phyloP scores from a whole-genome alignment of 2,888 invertebrate species.

The Urechis unicinctus region DNA sequence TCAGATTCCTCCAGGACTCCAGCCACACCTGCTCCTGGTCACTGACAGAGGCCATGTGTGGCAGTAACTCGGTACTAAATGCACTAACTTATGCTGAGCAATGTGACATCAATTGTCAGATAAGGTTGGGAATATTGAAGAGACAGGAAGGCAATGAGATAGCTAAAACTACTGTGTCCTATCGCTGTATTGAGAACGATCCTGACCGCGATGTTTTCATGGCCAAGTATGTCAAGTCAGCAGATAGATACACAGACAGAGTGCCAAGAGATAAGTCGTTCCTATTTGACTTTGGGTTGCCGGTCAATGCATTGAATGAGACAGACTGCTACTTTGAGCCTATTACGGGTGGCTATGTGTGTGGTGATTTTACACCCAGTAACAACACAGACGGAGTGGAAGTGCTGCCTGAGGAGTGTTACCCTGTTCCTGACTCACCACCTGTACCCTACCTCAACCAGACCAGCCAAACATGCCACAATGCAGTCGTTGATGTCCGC shows the following conservation, averaged over 20 bases:
- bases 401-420: conserved; percentile 22
- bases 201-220: background rate
- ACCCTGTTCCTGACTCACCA: conserved; percentile 26
- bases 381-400: conserved; percentile 2
- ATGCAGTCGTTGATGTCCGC: conserved; percentile 36
- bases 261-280: conserved; percentile 5
- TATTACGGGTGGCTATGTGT: conserved; percentile 10
- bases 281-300: conserved; percentile 4
- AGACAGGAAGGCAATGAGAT: conserved; percentile 10
- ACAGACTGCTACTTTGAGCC: conserved; percentile 13
- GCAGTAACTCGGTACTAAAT: conserved; percentile 27
- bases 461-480: conserved; percentile 21
- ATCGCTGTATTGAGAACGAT: conserved; percentile 22
- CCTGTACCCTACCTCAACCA: conserved; percentile 19
- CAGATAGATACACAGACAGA: conserved; percentile 19
- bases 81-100: conserved; percentile 29
- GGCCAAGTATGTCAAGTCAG: conserved; percentile 22
- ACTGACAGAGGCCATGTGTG: conserved; percentile 25
- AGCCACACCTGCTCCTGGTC: conserved; percentile 25
- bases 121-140: conserved; percentile 3
- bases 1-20: conserved; percentile 30
- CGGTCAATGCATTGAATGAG: background rate
- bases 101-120: background rate
- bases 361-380: conserved; percentile 1
- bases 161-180: conserved; percentile 24